phyloP scores from a whole-genome alignment of 2,113 vertebrate species.

The Todiramphus chloris region DNA sequence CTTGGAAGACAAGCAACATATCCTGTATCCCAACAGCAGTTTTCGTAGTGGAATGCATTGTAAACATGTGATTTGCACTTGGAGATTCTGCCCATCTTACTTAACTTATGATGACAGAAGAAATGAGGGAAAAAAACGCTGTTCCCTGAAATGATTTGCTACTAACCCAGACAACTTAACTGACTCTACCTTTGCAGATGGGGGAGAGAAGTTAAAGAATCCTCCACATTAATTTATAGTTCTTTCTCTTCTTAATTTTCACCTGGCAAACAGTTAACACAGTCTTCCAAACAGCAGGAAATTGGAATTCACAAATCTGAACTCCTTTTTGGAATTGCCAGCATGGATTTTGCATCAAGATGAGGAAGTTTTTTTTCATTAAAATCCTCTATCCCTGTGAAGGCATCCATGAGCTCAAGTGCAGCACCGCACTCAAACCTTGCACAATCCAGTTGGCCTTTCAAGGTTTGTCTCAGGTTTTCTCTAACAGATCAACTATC shows the following conservation, averaged over 20 bases:
- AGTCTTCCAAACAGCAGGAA: conserved; percentile 32
- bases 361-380: neutral
- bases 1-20: neutral
- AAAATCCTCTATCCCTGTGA: neutral
- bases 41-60: neutral
- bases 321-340: neutral
- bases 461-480: neutral
- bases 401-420: neutral
- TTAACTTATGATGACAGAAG: neutral
- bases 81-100: neutral
- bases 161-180: neutral
- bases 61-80: neutral
- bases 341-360: neutral
- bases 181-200: neutral
- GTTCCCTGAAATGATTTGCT: neutral
- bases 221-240: neutral
- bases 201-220: neutral
- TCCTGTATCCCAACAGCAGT: neutral
- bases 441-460: neutral
- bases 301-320: neutral
- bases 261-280: neutral
- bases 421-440: neutral
- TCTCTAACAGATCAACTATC: neutral
- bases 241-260: neutral
- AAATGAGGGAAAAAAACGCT: fast-evolving